Percentiles rank a stretch among this genome's conserved stretches.
phyloP scores from a whole-genome alignment of 2,113 vertebrate species.

The Sylvilagus bachmani region DNA sequence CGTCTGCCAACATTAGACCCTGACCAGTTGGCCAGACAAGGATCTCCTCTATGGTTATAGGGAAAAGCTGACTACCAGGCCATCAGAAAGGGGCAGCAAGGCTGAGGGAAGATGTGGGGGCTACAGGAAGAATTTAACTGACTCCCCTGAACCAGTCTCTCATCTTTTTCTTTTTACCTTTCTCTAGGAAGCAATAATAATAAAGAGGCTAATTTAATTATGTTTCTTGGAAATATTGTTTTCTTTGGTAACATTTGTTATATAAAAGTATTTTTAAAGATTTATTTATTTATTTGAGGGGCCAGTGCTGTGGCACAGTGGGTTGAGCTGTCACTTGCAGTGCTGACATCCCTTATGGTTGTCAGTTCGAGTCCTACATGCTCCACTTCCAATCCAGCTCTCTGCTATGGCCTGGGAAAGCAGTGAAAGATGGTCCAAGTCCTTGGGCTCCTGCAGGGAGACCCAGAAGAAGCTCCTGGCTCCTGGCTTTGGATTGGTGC shows the following conservation, averaged over 20 bases:
- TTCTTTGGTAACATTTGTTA: neutral
- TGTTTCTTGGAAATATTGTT: constrained; percentile 13
- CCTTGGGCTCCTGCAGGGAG: too few species aligned
- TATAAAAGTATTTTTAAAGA: neutral
- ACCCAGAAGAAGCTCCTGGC: too few species aligned
- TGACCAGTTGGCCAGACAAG: neutral
- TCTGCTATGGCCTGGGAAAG: too few species aligned
- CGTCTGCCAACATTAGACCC: neutral
- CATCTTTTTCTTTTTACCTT: neutral
- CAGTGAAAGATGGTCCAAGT: too few species aligned
- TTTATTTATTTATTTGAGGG: too few species aligned
- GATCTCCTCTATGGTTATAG: neutral
- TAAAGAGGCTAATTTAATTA: constrained; percentile 31
- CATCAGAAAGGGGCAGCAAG: neutral
- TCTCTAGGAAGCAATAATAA: neutral
- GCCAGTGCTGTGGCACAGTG: too few species aligned
- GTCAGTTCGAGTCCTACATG: too few species aligned
- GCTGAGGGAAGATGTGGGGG: neutral
- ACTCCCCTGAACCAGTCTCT: neutral
- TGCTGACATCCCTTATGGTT: too few species aligned
- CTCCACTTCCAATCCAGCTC: too few species aligned
- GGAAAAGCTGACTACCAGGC: neutral
- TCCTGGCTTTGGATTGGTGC: too few species aligned
- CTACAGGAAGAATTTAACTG: neutral
- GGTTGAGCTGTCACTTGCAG: too few species aligned